A percentile compares a stretch with the other conserved stretches of the same genome.
Conservation (phyloP, 2,113 vertebrate species). For the Oenanthe oenanthe region DNA sequence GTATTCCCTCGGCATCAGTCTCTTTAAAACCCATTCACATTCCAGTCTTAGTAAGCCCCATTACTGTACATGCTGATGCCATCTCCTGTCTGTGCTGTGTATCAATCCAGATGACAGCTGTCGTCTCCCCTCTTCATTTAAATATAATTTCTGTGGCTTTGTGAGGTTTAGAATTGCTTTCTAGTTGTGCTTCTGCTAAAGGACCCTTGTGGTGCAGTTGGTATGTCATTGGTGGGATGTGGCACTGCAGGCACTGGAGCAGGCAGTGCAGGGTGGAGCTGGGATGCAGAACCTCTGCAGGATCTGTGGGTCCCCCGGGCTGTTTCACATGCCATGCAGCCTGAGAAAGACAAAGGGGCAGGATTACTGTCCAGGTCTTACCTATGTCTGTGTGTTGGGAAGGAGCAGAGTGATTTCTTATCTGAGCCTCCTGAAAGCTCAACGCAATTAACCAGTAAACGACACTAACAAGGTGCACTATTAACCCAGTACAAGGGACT, state of each 20-base stretch:
- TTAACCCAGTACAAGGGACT: constrained; percentile 36
- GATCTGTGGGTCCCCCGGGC: background rate
- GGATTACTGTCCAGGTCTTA: background rate
- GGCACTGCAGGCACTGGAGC: background rate
- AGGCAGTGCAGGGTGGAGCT: background rate
- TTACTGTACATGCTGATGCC: constrained; percentile 52
- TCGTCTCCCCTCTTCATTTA: constrained; percentile 29
- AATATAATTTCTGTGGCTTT: constrained; percentile 68
- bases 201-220: constrained; percentile 47
- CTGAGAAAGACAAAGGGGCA: background rate
- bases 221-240: background rate
- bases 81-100: constrained; percentile 63
- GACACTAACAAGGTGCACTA: background rate
- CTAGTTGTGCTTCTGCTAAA: constrained; percentile 76
- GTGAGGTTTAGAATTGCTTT: constrained; percentile 79
- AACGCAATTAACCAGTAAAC: background rate
- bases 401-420: constrained; percentile 33
- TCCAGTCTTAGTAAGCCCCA: constrained; percentile 58
- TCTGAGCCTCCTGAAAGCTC: constrained; percentile 14
- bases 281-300: background rate
- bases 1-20: constrained; percentile 53
- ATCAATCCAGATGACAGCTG: constrained; percentile 45
- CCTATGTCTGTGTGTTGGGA: background rate
- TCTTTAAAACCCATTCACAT: constrained; percentile 66
- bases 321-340: background rate